A percentile compares a stretch with the other conserved stretches of the same genome.
phyloP scores from a whole-genome alignment of 2,113 vertebrate species.

The Balaeniceps rex region DNA sequence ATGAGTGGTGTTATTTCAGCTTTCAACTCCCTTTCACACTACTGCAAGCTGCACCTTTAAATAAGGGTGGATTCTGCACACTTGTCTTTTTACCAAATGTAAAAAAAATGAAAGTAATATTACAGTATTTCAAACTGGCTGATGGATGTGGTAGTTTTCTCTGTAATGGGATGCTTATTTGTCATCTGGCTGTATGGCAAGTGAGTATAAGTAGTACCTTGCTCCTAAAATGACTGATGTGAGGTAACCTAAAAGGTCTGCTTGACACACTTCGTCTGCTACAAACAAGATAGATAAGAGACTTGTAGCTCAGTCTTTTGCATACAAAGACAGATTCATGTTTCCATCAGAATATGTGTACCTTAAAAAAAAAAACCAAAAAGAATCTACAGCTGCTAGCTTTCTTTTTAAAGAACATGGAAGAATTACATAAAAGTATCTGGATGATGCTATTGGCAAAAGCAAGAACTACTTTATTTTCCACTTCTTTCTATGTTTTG shows the following conservation, averaged over 20 bases:
- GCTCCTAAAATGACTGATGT: slow-evolving; percentile 5
- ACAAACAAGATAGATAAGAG: not conserved
- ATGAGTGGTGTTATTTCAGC: not conserved
- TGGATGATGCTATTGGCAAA: not conserved
- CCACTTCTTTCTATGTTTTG: not conserved
- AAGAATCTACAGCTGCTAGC: not conserved
- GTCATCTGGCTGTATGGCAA: not conserved
- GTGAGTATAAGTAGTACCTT: not conserved
- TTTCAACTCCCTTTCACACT: not conserved
- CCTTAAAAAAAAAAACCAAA: not conserved
- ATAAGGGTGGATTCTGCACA: not conserved
- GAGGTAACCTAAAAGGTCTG: not conserved
- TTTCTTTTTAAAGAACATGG: not conserved
- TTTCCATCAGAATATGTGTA: not conserved
- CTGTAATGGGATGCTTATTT: slow-evolving; percentile 33
- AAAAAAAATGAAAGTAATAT: slow-evolving; percentile 34
- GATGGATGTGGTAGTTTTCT: not conserved
- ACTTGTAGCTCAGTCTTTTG: slow-evolving; percentile 7
- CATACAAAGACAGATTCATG: not conserved
- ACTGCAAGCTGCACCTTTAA: not conserved
- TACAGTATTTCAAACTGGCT: not conserved
- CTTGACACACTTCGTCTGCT: not conserved
- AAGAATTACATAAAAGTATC: not conserved
- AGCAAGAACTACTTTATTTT: not conserved
- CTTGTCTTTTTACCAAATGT: not conserved